Evolutionary conservation across 2,113 vertebrate genomes (phyloP), one percentile per base, ranked within the genome.

Genomic region (Pseudorhombus dupliciocellatus): DNA sequence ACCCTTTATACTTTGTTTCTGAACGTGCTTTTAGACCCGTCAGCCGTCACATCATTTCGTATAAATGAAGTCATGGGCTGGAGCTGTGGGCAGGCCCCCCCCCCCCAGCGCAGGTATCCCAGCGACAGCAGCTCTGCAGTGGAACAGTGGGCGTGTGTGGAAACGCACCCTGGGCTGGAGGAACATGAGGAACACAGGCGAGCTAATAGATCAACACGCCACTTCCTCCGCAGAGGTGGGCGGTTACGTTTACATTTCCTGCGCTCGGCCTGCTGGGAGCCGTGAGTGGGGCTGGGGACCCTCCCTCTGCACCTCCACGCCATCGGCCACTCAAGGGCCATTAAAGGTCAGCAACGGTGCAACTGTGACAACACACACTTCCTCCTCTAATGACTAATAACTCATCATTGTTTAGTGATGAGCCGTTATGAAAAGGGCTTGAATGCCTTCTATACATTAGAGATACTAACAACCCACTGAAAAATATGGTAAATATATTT

Each of bases 201-300:
- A 72, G 50, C 18, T 37, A 31, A 50, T 30, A 57, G 53, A 74
- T 53, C 48, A 69, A 61, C 63, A 42, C 54, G 12, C 24, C 44
- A 40, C 69, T 72, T 78, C 63, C 79, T 78, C 20, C 37, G 70
- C 70, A 60, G 40, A 83, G 67, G 57, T 73, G 79, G 83, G 68
- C 67, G 86, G 84, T 85, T 79, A 85, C 88, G 88, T 88, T 86
- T 83, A 85, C 83, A 87, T 83, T 88, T 81, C 83, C 73, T 73
- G 55, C 66, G 42, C 69, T 60, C 24, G 48, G 52, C 75, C 70
- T 73, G 53, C 53, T 74, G 71, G 67, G 79, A 71, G 46, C 66
- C 25, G 30, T 40, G 57, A 48, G n/a, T 59, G 51, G 48, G 30
- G 58, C 54, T 34, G 65, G 54, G 61, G 50, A 72, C 34, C 34